Conservation (phyloP, 2,113 vertebrate species). For the Centropus unirufus region DNA sequence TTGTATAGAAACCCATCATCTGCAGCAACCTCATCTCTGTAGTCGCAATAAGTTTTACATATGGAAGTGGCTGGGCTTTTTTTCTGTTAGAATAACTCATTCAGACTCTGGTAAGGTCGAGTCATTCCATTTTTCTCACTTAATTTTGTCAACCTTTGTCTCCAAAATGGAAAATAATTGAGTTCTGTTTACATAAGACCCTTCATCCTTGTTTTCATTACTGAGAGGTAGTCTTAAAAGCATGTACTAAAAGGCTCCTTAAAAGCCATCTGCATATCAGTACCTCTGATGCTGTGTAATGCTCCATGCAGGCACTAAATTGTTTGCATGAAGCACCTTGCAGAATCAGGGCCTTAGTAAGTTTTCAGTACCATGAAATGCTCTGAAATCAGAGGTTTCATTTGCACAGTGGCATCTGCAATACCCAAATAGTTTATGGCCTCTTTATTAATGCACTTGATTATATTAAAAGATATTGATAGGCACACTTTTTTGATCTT, state of each 20-base stretch:
- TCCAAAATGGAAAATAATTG: slow-evolving; percentile 45
- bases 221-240: slow-evolving; percentile 32
- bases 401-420: background rate
- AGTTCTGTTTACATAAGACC: slow-evolving; percentile 58
- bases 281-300: slow-evolving; percentile 57
- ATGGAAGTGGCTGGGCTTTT: slow-evolving; percentile 63
- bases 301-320: slow-evolving; percentile 48
- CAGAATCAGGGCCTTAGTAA: slow-evolving; percentile 60
- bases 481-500: background rate
- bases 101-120: slow-evolving; percentile 58
- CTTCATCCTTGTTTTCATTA: slow-evolving; percentile 36
- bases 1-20: slow-evolving; percentile 71
- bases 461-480: background rate
- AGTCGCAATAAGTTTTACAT: slow-evolving; percentile 66
- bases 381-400: slow-evolving; percentile 19
- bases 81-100: slow-evolving; percentile 61
- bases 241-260: slow-evolving; percentile 47
- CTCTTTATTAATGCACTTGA: background rate
- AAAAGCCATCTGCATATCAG: slow-evolving; percentile 29
- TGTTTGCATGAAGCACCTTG: slow-evolving; percentile 63
- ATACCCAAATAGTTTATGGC: background rate
- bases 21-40: slow-evolving; percentile 71
- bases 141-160: slow-evolving; percentile 61
- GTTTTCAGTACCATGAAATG: background rate
- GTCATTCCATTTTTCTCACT: slow-evolving; percentile 65